phyloP scores from a whole-genome alignment of 2,888 invertebrate genomes.

The Aleiodes alternator region DNA sequence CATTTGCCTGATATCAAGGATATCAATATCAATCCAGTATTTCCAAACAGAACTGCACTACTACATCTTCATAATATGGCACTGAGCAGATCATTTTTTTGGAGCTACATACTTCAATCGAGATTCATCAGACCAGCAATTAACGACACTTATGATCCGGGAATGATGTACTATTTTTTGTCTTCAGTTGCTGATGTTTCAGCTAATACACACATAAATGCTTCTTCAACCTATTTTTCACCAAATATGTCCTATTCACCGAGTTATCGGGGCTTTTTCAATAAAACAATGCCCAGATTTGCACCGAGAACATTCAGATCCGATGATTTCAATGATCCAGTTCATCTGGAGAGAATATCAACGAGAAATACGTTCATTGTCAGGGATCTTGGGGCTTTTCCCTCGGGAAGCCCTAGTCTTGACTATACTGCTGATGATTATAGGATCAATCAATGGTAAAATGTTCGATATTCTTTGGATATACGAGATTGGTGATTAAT shows the following conservation, averaged over 20 bases:
- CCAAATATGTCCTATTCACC: conserved; percentile 96
- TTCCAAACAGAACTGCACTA: conserved; percentile 94
- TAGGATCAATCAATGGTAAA: conserved; percentile 94
- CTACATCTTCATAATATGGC: conserved; percentile 97
- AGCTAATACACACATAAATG: conserved; percentile 92
- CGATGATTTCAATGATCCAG: conserved; percentile 97
- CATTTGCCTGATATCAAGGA: conserved; percentile 96
- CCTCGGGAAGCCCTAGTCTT: conserved; percentile 84
- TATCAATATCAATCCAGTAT: conserved; percentile 94
- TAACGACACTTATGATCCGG: conserved; percentile 96
- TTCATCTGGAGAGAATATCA: conserved; percentile 95
- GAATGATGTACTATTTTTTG: conserved; percentile 98
- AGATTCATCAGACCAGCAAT: conserved; percentile 92
- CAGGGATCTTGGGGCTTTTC: conserved; percentile 90
- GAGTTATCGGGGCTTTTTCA: conserved; percentile 96
- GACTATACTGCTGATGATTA: conserved; percentile 96
- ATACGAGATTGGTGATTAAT: no score
- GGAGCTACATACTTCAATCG: conserved; percentile 95
- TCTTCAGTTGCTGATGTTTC: conserved; percentile 97
- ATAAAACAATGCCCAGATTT: conserved; percentile 95
- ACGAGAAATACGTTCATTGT: conserved; percentile 94
- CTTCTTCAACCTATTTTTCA: conserved; percentile 95
- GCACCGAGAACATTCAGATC: conserved; percentile 94
- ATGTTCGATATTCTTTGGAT: no score
- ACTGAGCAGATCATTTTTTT: conserved; percentile 95